Conservation (phyloP, 2,797 vertebrate species). For the Aphelocoma californica region DNA sequence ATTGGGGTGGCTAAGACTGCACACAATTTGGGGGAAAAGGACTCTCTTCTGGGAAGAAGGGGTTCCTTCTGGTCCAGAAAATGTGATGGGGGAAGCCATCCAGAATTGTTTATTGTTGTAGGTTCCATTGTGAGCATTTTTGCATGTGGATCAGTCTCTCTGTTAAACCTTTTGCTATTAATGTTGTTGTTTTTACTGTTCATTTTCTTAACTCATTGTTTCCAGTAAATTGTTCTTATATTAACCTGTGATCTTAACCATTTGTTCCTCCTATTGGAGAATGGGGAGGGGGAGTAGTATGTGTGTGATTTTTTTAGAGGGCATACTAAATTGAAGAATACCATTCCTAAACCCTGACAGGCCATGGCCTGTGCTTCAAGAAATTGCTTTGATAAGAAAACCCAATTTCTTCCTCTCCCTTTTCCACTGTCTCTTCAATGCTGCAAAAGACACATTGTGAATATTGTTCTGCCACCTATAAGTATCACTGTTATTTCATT, state of each 20-base stretch:
- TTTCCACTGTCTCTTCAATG: not conserved
- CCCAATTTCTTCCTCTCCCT: fast-evolving
- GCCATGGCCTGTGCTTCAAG: not conserved
- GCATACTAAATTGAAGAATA: not conserved
- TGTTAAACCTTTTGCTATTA: not conserved
- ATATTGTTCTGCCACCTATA: not conserved
- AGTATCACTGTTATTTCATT: not conserved
- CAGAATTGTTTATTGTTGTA: not conserved
- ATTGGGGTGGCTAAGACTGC: not conserved
- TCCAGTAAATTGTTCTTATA: not conserved
- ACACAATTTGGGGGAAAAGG: not conserved
- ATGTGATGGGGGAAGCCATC: not conserved
- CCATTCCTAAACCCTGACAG: not conserved
- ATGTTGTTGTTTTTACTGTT: not conserved
- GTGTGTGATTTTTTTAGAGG: fast-evolving
- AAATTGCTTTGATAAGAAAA: not conserved
- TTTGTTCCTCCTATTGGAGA: not conserved
- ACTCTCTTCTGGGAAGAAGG: not conserved
- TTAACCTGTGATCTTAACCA: too few species aligned
- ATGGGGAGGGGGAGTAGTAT: fast-evolving
- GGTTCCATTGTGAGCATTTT: not conserved
- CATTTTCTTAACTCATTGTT: not conserved
- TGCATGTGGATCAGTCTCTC: not conserved
- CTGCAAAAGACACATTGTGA: not conserved
- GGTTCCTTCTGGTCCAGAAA: not conserved